phyloP scores from a whole-genome alignment of 1,140 invertebrate genomes.

The Araneus ventricosus region DNA sequence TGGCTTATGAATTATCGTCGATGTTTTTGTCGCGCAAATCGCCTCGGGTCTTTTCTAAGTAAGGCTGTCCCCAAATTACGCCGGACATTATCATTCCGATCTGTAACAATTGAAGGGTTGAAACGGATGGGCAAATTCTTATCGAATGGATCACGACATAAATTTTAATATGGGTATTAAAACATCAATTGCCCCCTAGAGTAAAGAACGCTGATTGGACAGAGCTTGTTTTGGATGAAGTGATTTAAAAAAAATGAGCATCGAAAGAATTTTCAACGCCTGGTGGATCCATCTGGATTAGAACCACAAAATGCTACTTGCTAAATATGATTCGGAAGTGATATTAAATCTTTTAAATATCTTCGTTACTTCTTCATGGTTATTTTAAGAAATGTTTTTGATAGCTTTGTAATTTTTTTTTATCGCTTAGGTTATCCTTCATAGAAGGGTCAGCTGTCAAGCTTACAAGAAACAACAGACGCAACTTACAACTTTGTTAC shows the following conservation, averaged over 20 bases:
- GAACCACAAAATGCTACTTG: neutral
- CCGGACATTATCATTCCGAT: neutral
- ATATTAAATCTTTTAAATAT: too few relatives aligned
- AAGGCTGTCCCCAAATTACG: slow-evolving; percentile 3
- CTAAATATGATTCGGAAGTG: neutral
- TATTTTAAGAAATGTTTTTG: too few relatives aligned
- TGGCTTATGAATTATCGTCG: neutral
- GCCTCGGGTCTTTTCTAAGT: neutral
- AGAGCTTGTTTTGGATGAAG: neutral
- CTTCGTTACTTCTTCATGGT: too few relatives aligned
- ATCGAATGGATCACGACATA: neutral
- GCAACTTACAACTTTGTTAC: too few relatives aligned
- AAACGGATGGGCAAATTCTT: neutral
- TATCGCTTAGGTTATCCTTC: too few relatives aligned
- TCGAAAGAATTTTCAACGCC: neutral
- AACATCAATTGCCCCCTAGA: neutral
- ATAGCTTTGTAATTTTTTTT: too few relatives aligned
- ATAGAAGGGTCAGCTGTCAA: too few relatives aligned
- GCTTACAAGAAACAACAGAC: too few relatives aligned
- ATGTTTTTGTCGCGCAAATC: neutral
- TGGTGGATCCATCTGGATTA: neutral
- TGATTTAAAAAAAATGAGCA: neutral
- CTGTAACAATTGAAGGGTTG: neutral
- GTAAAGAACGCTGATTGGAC: neutral
- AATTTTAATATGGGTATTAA: slow-evolving; percentile 18